Evolutionary conservation across 2,888 invertebrate genomes (phyloP), one percentile per base, ranked within the genome.

Genomic region (Trichopria drosophilae): DNA sequence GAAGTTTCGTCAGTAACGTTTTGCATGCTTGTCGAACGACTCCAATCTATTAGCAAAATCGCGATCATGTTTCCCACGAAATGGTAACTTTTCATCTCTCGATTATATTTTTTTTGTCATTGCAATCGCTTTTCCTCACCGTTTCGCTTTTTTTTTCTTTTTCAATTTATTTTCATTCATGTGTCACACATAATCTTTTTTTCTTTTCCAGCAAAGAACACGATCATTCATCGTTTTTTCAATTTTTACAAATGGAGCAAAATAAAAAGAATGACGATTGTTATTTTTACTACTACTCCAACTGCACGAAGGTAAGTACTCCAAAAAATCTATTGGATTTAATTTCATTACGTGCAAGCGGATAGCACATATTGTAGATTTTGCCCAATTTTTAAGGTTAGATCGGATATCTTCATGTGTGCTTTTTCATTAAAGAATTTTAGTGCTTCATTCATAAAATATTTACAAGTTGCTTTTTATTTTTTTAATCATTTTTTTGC

Each of bases 281-380:
- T 77, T 91, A 91, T 77, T 92, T 90, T 79, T 92, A 86, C 77
- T 92, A 88, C 75, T 90, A 91, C 74, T 90, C 90, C 48, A 87
- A 87, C 57, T 92, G 91, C 75, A 84, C 84, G 58, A 91, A 90
- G 85, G 90, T 90, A 78, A 78, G 78, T 66, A 53, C 43, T 2
- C 2, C 7, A 23, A 10, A 23, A 23, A n/a, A n/a, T 2, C 2
- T 39, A 32, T 10, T 39, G 12, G 1, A 39, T 39, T 39, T 23
- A 39, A n/a, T 20, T 13, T 22, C 7, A 3, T 36, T 19, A n/a
- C 13, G 9, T 15, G 9, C 31, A 2, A 15, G 9, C 37, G 22
- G 19, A 18, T 32, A 41, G 7, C n/a, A n/a, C n/a, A n/a, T n/a
- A n/a, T 16, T 12, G 16, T 24, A 19, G 29, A 28, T 23, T 44